phyloP scores from a whole-genome alignment of 2,888 invertebrate species.

The Aethes cnicana region DNA sequence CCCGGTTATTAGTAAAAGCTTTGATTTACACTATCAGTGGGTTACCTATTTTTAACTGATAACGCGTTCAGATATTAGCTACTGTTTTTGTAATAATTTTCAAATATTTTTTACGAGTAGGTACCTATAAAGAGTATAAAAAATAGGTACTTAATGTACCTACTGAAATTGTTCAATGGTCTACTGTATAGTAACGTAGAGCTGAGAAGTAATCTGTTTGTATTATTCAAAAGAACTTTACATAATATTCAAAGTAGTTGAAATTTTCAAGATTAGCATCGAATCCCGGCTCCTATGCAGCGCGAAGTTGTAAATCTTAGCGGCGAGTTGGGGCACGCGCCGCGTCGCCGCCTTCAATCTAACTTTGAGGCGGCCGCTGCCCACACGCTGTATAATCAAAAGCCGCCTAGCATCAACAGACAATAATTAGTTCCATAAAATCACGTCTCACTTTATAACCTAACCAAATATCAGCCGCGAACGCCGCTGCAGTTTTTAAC shows the following conservation, averaged over 20 bases:
- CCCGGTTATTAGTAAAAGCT: constrained; percentile 42
- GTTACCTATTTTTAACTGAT: constrained; percentile 17
- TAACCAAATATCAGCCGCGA: constrained; percentile 4
- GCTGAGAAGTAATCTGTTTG: constrained; percentile 5
- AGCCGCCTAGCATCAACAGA: constrained; percentile 59
- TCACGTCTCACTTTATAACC: constrained; percentile 6
- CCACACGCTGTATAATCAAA: constrained; percentile 77
- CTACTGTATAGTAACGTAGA: no score
- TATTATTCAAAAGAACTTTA: constrained; percentile 5
- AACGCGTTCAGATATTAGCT: no score
- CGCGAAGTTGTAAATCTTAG: constrained; percentile 70
- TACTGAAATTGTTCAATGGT: no score
- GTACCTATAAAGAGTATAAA: no score
- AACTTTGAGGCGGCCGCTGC: constrained; percentile 69
- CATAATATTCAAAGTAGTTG: constrained; percentile 23
- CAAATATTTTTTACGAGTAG: no score
- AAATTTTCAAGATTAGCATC: constrained; percentile 25
- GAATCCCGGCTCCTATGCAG: constrained; percentile 32
- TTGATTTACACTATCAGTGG: constrained; percentile 20
- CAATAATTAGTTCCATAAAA: constrained; percentile 66
- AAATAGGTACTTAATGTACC: no score
- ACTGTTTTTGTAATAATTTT: no score
- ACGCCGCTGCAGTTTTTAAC: constrained; percentile 50
- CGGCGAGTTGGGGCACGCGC: constrained; percentile 72
- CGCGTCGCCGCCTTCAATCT: constrained; percentile 77